Percentiles rank a stretch among this genome's conserved stretches.
phyloP scores from a whole-genome alignment of 1,140 invertebrate genomes.

The Dolichoris vasculosae region DNA sequence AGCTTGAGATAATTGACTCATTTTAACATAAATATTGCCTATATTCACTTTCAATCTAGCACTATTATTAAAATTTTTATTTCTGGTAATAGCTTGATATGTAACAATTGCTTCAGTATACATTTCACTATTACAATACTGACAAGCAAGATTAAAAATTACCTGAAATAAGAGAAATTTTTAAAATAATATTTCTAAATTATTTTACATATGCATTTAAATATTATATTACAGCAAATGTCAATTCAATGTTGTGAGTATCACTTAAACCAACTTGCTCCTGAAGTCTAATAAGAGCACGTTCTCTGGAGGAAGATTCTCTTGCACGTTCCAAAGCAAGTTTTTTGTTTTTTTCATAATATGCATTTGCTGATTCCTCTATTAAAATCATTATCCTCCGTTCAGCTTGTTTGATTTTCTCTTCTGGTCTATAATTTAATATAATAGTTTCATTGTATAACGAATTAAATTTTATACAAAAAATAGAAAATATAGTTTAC shows the following conservation, averaged over 20 bases:
- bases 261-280: slow-evolving; percentile 92
- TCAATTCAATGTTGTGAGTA: slow-evolving; percentile 93
- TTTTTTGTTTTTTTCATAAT: slow-evolving; percentile 76
- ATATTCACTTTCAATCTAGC: slow-evolving; percentile 97
- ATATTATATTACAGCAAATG: slow-evolving; percentile 85
- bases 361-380: slow-evolving; percentile 73
- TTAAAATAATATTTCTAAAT: not conserved
- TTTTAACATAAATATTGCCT: slow-evolving; percentile 97
- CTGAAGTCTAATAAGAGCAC: slow-evolving; percentile 89
- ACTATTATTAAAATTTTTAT: slow-evolving; percentile 89
- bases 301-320: slow-evolving; percentile 95
- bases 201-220: slow-evolving; percentile 23
- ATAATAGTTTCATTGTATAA: too few species aligned
- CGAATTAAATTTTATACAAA: too few species aligned
- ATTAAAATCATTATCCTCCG: slow-evolving; percentile 88
- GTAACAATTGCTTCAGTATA: slow-evolving; percentile 96
- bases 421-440: slow-evolving; percentile 85
- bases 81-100: slow-evolving; percentile 92
- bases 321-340: slow-evolving; percentile 93
- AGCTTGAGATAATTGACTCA: slow-evolving; percentile 95
- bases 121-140: slow-evolving; percentile 95
- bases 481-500: too few species aligned
- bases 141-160: slow-evolving; percentile 93
- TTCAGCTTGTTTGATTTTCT: slow-evolving; percentile 89
- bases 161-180: slow-evolving; percentile 77